A percentile compares a stretch with the other conserved stretches of the same genome.
phyloP scores from a whole-genome alignment of 2,797 vertebrate genomes.

The Sebastes miniatus region DNA sequence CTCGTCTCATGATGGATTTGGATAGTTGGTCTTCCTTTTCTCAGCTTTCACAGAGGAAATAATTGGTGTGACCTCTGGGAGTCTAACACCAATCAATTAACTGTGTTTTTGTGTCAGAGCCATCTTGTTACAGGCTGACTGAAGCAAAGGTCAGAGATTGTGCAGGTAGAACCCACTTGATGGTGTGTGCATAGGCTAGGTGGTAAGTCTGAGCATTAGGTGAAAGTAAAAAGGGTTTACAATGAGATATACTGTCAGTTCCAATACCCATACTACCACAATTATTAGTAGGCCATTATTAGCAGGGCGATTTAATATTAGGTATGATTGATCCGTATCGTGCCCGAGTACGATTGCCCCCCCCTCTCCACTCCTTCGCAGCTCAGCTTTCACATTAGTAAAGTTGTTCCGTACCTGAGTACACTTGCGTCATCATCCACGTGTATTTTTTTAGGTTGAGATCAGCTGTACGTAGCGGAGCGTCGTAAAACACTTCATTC shows the following conservation, averaged over 20 bases:
- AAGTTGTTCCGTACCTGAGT: no score
- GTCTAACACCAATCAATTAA: constrained; percentile 50
- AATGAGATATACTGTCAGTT: neutral
- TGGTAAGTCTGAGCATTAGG: neutral
- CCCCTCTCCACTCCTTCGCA: no score
- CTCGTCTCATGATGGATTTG: constrained; percentile 26
- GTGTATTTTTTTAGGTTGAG: no score
- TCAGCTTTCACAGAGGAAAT: constrained; percentile 39
- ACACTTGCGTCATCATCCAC: no score
- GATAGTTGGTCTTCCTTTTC: constrained; percentile 35
- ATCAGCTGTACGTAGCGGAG: no score
- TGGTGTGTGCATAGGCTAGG: neutral
- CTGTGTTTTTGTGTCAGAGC: constrained; percentile 54
- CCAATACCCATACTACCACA: no score
- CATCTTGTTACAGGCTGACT: constrained; percentile 43
- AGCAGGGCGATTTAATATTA: no score
- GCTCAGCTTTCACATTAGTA: no score
- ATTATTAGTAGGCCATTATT: no score
- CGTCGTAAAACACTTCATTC: no score
- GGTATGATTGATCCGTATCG: no score
- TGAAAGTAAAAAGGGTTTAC: constrained; percentile 6
- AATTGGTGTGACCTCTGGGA: constrained; percentile 67
- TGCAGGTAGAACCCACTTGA: neutral
- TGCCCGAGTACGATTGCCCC: no score
- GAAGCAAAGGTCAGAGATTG: constrained; percentile 64